These are phyloP conservation scores for Physeter macrocephalus DNA, from an alignment of 2,113 vertebrate genomes.

Conservation along the genomic window DNA sequence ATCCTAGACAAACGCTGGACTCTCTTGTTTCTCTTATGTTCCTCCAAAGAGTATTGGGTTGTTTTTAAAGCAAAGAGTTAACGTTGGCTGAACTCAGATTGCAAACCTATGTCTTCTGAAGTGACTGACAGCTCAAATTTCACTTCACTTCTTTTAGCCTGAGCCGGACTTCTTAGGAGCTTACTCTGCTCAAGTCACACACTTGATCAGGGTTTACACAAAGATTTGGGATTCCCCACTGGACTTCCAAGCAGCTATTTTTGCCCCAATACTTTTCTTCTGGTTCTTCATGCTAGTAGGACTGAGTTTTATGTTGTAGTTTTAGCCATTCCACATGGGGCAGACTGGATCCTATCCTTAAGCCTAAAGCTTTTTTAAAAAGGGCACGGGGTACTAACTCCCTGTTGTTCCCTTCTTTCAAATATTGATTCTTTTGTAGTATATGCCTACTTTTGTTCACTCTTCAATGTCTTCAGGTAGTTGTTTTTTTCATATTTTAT, in stretches of 20 bases:
- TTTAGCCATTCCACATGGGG: neutral
- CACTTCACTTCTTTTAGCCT: neutral
- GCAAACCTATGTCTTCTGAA: neutral
- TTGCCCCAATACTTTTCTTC: neutral
- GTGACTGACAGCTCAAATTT: neutral
- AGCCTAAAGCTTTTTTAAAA: neutral
- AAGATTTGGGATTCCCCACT: neutral
- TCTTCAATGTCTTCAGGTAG: neutral
- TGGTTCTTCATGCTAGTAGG: neutral
- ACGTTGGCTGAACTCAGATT: neutral
- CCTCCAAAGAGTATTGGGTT: neutral
- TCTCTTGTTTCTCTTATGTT: neutral
- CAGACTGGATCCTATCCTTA: neutral
- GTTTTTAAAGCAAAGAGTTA: constrained; percentile 11
- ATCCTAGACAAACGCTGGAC: neutral
- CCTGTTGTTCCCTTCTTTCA: neutral
- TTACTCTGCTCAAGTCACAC: neutral
- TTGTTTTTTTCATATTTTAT: neutral
- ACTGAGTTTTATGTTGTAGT: neutral
- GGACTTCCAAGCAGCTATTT: neutral
- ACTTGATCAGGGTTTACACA: neutral
- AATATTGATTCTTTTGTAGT: neutral
- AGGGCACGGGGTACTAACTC: neutral
- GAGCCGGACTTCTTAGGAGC: neutral
- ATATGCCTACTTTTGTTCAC: neutral